Evolutionary conservation across 2,797 vertebrate genomes (phyloP), one percentile per base, ranked within the genome.

Genomic region (Platyrinchus mystaceus): DNA sequence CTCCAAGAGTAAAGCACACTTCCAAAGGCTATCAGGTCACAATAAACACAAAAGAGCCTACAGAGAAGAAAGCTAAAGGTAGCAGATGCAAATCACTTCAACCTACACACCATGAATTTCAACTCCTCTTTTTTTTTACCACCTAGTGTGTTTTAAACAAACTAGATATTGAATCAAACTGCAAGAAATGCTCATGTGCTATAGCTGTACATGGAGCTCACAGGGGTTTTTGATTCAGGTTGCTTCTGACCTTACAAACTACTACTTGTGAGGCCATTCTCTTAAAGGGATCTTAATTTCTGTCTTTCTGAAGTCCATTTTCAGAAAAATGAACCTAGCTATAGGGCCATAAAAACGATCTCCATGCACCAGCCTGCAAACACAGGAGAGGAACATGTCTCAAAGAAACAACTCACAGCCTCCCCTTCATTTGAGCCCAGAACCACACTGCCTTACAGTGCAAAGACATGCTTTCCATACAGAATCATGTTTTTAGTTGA

Each of bases 391-490:
- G 14, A 2, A 46, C 14, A 14, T 1, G 7, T 10, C 64, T 59
- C 18, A 44, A 44, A 84, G 22, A 9, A 77, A 37, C 8, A 74
- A 30, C 14, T 20, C 22, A 28, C 18, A 39, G 47, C 14, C 37
- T 87, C 44, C 17, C 17, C 9, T 52, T 46, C 34, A 22, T 9
- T 32, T 32, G 39, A 3, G 0, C 20, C 50, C 55, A 56, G 37
- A 27, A 60, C 32, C 0, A 1, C 30, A 7, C 1, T 3, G 0
- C 28, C 27, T 20, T 3, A 23, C 6, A n/a, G 15, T 0, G 0
- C 6, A 5, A 56, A 46, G 24, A 13, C 8, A 4, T 6, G 10
- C 19, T 24, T 75, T 87, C 53, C 23, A 37, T 14, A 15, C 10
- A 77, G 23, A 78, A 60, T 27, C 12, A 46, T 6, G 3, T 9